Evolutionary conservation across 2,113 vertebrate species (phyloP).

Genomic region (Lagopus muta): DNA sequence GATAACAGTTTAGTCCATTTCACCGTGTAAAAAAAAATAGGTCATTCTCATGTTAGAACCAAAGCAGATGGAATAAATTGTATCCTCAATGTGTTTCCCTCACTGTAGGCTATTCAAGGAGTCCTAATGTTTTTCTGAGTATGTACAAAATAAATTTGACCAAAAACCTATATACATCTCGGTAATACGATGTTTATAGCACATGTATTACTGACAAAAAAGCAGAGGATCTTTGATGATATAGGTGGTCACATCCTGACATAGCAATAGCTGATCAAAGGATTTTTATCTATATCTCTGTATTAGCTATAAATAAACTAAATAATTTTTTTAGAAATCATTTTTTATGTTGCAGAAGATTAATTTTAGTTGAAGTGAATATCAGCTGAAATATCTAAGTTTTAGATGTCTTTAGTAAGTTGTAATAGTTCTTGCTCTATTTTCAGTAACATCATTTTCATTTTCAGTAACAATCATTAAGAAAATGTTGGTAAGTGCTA

Average conservation of each 20-base stretch:
- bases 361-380: neutral
- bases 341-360: neutral
- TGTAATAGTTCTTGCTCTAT: neutral
- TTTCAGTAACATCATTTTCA: neutral
- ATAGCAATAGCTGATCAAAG: neutral
- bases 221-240: neutral
- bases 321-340: neutral
- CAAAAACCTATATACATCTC: neutral
- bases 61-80: neutral
- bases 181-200: neutral
- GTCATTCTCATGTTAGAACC: neutral
- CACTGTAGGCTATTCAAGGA: neutral
- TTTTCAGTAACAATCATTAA: conserved; percentile 12
- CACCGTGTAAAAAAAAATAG: neutral
- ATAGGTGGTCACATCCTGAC: neutral
- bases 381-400: neutral
- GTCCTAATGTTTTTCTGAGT: neutral
- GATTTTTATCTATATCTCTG: neutral
- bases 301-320: neutral
- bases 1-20: neutral
- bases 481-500: neutral
- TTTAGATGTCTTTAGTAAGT: neutral
- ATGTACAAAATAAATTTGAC: neutral
- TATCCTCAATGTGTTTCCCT: neutral
- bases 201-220: neutral